Base-by-base conservation (phyloP, 1,140 invertebrate genomes). In the Eueides isabella region DNA sequence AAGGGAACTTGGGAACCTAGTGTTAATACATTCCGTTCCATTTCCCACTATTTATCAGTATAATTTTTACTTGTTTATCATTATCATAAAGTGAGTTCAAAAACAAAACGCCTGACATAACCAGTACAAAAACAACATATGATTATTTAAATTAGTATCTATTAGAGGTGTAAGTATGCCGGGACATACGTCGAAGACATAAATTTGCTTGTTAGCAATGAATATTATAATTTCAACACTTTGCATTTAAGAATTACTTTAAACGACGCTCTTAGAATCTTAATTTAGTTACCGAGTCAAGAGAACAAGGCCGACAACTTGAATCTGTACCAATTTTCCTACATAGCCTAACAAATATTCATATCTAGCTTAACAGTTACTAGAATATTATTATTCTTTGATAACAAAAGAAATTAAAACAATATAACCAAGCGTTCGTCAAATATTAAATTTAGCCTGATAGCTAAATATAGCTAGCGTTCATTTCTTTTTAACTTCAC, bases 161-260 rank as follows among this genome's bases (percentile, higher is more conserved):
- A 55, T 55, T 55, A 55, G 48, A 55, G 48, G 9, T 23, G 19
- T 55, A 55, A 55, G 48, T 55, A 55, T 55, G 48, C 48, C 23
- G 23, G 16, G 23, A 55, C 48, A 26, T 14, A 55, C 23, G 48
- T 55, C 19, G 2, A 55, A 55, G 23, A 55, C 48, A 55, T 55
- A 55, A 55, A 55, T 55, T 55, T 26, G 48, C 23, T 55, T 3
- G 23, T 26, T 55, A 55, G 48, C 48, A 55, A 55, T 55, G 23
- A 12, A 73, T 63, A 77, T 73, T 70, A 77, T 77, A 70, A 69
- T 74, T 65, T 48, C 14, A 67, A 69, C 62, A 35, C 71, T 77
- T 73, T 44, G 75, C 71, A 67, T 67, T 70, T 66, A 61, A 48
- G 71, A 77, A 73, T 77, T 73, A 73, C 67, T 73, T 70, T 48